Base-by-base conservation (phyloP, 1,140 invertebrate species). In the Drosophila nigrodunni region DNA sequence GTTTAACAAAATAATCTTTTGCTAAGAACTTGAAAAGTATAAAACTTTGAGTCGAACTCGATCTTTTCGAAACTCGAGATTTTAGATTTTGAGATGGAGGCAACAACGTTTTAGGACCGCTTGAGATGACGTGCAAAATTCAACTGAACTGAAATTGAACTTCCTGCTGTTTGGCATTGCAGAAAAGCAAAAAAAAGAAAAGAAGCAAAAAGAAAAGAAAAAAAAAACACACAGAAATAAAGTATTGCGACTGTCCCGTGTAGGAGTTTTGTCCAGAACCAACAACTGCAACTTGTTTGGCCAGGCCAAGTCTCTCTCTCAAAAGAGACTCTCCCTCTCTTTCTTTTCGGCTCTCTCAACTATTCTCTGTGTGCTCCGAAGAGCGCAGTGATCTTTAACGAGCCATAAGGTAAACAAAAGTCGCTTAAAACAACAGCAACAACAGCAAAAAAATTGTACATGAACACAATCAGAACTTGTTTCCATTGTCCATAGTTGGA, bases 51-150 rank as follows among this genome's bases (percentile, higher is more conserved):
- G 39, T 39, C 25, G 65, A 49, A 46, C 64, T 73, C 50, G 54
- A 30, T 30, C 25, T 30, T 30, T 30, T 30, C 25, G 25, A 30
- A 30, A 30, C 25, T 30, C 25, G 25, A 30, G 25, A 30, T 30
- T 30, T 30, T 21, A 54, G 67, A 62, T 58, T 66, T 66, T 77
- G 58, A 69, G 72, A 43, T 59, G 25, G 61, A 76, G 43, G 43
- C 52, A 80, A 39, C 55, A 81, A 76, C 67, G 67, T 61, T 65
- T 76, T 88, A 71, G 74, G 70, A 89, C 85, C 86, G 81, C 78
- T 90, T 89, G 78, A 89, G 85, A 89, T 89, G 85, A 89, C 85
- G 85, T 89, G 85, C 85, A 90, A 89, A 89, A 89, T 89, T 90
- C 65, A 90, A 89, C 85, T 89, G 86, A 89, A 73, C 83, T 87